Conservation (phyloP, 2,113 vertebrate genomes). For the Sigmodon hispidus region DNA sequence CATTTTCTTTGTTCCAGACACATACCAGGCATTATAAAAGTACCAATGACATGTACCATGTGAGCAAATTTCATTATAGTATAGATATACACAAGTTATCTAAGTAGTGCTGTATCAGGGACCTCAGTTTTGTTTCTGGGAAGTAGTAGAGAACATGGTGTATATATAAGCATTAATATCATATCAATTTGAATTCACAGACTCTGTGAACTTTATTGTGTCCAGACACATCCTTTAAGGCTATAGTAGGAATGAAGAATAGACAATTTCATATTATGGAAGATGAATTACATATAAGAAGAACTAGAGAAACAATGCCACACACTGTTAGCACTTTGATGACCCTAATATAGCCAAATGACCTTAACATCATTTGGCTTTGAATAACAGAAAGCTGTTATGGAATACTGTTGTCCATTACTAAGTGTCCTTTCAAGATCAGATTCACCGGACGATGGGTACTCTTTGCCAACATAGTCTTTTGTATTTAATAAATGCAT, state of each 20-base stretch:
- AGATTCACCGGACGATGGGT: background rate
- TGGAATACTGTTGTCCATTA: background rate
- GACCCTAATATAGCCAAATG: background rate
- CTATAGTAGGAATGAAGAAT: background rate
- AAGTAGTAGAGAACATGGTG: background rate
- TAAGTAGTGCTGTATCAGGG: background rate
- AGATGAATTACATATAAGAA: background rate
- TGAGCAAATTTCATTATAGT: background rate
- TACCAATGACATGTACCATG: background rate
- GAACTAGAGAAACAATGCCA: background rate
- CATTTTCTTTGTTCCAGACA: background rate
- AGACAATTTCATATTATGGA: background rate
- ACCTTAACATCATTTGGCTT: background rate
- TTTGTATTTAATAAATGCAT: background rate
- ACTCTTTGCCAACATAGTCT: fast-evolving
- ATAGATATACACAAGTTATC: background rate
- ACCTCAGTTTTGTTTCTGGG: background rate
- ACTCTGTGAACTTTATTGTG: background rate
- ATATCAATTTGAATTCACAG: background rate
- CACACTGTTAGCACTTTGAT: background rate
- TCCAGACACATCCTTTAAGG: background rate
- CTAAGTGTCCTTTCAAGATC: background rate
- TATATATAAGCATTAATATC: background rate
- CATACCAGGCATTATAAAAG: background rate
- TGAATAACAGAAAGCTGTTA: background rate